These are phyloP conservation scores for Lontra canadensis DNA, from an alignment of 2,113 vertebrate species.

Conservation along the genomic window DNA sequence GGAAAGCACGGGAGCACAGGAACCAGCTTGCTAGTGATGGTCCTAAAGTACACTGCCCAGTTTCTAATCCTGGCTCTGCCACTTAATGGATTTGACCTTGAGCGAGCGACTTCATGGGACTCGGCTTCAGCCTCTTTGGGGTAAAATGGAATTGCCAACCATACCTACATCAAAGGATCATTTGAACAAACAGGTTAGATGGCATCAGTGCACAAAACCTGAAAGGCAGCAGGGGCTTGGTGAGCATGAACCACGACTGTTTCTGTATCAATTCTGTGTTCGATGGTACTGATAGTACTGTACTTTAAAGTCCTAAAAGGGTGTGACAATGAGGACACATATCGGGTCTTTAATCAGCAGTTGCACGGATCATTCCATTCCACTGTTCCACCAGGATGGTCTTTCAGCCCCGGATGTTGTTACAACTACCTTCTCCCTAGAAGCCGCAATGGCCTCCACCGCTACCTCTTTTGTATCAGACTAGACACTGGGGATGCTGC, in stretches of 20 bases:
- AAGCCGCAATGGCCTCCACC: background rate
- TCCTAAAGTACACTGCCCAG: background rate
- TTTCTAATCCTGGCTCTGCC: background rate
- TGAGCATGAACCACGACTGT: background rate
- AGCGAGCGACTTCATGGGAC: background rate
- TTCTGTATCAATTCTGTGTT: background rate
- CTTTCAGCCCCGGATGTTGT: background rate
- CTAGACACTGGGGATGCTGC: background rate
- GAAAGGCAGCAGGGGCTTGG: background rate
- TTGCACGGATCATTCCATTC: background rate
- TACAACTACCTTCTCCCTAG: background rate
- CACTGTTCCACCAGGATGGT: background rate
- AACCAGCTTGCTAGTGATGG: accelerated
- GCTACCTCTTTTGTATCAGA: background rate
- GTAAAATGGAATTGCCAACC: background rate
- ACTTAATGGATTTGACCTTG: background rate
- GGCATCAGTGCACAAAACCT: background rate
- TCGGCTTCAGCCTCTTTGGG: background rate
- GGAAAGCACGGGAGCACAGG: background rate
- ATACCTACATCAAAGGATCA: background rate
- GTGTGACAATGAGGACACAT: background rate
- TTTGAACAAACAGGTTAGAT: background rate
- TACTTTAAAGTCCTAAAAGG: background rate
- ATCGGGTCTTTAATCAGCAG: background rate
- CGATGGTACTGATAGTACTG: background rate